Percentiles rank a stretch among this genome's conserved stretches.
Evolutionary conservation across 2,888 invertebrate species (phyloP).

Genomic region (Trissoscelio sp.): DNA sequence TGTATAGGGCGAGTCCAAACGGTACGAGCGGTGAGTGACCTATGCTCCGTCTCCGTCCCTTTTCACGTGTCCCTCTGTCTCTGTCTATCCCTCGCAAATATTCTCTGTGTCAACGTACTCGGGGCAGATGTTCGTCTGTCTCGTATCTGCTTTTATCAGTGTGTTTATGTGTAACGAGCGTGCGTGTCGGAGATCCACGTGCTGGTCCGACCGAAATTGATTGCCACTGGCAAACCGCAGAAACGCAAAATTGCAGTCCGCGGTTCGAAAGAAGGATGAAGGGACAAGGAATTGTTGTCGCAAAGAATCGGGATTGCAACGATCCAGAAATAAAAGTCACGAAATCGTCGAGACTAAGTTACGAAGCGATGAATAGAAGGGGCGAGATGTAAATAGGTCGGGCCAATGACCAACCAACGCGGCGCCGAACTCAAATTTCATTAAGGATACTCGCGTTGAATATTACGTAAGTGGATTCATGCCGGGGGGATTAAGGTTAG

Average conservation of each 20-base stretch:
- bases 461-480: constrained; percentile 60
- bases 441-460: constrained; percentile 65
- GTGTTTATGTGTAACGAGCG: constrained; percentile 30
- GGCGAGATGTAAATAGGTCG: constrained; percentile 61
- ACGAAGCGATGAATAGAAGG: constrained; percentile 4
- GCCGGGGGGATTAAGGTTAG: constrained; percentile 45
- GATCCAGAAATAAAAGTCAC: constrained; percentile 27
- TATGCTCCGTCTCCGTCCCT: constrained; percentile 67
- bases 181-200: constrained; percentile 37
- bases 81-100: constrained; percentile 61
- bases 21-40: constrained; percentile 72
- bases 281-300: not conserved
- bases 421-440: constrained; percentile 62
- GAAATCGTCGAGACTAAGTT: not conserved
- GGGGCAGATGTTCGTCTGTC: constrained; percentile 48
- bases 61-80: constrained; percentile 63
- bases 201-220: constrained; percentile 33
- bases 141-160: constrained; percentile 26
- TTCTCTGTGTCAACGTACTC: constrained; percentile 70
- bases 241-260: not conserved
- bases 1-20: constrained; percentile 59
- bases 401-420: constrained; percentile 62
- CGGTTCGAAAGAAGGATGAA: no score
- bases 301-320: constrained; percentile 5
- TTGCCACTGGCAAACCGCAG: not conserved